Evolutionary conservation across 2,888 invertebrate species (phyloP).

Genomic region (Xestia rhomboidea): DNA sequence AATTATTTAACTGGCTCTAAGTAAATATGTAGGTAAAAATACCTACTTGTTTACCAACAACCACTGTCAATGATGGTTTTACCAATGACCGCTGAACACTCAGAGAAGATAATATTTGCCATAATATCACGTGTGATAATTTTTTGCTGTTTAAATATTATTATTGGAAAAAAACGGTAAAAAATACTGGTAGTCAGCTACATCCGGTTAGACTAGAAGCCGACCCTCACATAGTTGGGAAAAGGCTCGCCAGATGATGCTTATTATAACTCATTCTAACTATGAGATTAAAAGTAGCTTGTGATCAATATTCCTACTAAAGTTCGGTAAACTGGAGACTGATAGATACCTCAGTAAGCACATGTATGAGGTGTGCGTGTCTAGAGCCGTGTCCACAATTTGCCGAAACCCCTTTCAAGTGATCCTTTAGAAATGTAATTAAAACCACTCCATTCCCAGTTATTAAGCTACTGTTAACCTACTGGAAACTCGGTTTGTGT

Average conservation of each 20-base stretch:
- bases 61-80: background rate
- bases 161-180: background rate
- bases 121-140: background rate
- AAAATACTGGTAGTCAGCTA: background rate
- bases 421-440: background rate
- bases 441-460: background rate
- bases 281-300: background rate
- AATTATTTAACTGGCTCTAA: background rate
- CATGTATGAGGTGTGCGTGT: background rate
- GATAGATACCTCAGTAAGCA: background rate
- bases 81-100: background rate
- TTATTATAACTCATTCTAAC: constrained; percentile 4
- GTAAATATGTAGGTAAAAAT: background rate
- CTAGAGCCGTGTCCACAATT: background rate
- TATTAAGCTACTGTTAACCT: background rate
- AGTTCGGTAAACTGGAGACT: background rate
- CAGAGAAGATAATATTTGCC: background rate
- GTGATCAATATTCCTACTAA: background rate
- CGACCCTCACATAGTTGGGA: background rate
- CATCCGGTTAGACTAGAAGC: background rate
- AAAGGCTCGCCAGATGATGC: background rate
- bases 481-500: background rate
- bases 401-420: background rate
- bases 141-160: background rate
- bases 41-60: background rate